Evolutionary conservation across 2,797 vertebrate species (phyloP).

Genomic region (Pteropus rufus): DNA sequence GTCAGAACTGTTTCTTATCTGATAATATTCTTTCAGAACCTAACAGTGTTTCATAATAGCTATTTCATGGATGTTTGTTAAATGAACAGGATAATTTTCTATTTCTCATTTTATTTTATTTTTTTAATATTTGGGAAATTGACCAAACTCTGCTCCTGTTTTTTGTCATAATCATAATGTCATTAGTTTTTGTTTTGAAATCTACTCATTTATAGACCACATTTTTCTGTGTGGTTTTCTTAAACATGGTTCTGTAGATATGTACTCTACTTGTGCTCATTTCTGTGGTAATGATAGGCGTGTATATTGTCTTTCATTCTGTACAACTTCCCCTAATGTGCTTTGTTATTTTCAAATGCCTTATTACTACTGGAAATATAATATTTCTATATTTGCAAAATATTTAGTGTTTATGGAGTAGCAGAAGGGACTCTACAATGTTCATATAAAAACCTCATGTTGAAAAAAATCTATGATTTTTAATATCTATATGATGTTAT

Average conservation of each 20-base stretch:
- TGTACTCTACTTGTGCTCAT: neutral
- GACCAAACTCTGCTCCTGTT: neutral
- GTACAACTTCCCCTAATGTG: neutral
- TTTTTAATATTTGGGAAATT: neutral
- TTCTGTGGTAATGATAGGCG: neutral
- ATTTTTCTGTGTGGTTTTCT: neutral
- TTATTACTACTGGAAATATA: constrained; percentile 6
- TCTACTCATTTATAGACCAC: neutral
- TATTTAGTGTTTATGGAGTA: neutral
- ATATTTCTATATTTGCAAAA: constrained; percentile 26
- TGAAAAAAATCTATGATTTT: constrained; percentile 17
- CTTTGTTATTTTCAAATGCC: neutral
- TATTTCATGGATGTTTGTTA: neutral
- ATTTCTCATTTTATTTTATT: neutral
- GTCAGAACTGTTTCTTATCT: neutral
- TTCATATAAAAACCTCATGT: constrained; percentile 37
- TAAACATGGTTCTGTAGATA: neutral
- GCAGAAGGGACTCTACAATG: constrained; percentile 37
- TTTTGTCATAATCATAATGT: neutral
- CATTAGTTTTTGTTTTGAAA: neutral
- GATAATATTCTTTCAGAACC: neutral
- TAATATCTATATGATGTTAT: neutral
- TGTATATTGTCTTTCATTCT: constrained; percentile 13
- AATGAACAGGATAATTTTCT: neutral
- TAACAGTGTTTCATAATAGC: neutral